Base-by-base conservation (phyloP, 2,888 invertebrate genomes). In the Diachrysia chrysitis region DNA sequence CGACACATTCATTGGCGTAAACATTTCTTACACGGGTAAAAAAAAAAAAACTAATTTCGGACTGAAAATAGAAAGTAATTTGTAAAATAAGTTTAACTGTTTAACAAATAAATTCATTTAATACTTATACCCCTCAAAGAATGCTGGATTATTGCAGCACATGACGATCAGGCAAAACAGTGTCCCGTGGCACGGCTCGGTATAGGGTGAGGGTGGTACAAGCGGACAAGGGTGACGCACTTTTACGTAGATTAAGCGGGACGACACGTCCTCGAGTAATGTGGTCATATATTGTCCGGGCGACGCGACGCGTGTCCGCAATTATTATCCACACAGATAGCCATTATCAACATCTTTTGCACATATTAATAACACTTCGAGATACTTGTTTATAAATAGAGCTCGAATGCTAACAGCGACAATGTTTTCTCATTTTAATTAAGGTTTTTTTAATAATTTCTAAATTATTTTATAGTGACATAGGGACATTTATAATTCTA, bases 181-280 rank as follows among this genome's bases (percentile, higher is more conserved):
- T 68, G 78, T 70, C 72, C 73, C 73, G 61, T 70, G 69, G 76
- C 76, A 72, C 76, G 73, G 66, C 35, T 69, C 75, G 67, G 66
- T 57, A 58, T 51, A 81, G 88, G 85, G 87, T 79, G 87, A 88
- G 90, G 90, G 90, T 85, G 85, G 83, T 81, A 78, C 74, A 85
- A 80, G 83, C 86, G 86, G 89, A 90, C 91, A 89, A 88, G 93
- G 93, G 93, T 92, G 94, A 93, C 93, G 92, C 90, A 92, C 93
- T 92, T 90, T 86, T 85, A 83, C 87, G 89, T 93, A 94, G 94
- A 94, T 95, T 93, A 95, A 94, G 93, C 85, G 87, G 86, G 89
- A 89, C 90, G 91, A 93, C 95, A 95, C 95, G 95, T 95, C 89
- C 94, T 87, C 91, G 89, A 90, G 92, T 95, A 94, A 95, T 95